Evolutionary conservation across 1,140 invertebrate genomes (phyloP), one percentile per base, ranked within the genome.

Genomic region (Protaetia brevitarsis): DNA sequence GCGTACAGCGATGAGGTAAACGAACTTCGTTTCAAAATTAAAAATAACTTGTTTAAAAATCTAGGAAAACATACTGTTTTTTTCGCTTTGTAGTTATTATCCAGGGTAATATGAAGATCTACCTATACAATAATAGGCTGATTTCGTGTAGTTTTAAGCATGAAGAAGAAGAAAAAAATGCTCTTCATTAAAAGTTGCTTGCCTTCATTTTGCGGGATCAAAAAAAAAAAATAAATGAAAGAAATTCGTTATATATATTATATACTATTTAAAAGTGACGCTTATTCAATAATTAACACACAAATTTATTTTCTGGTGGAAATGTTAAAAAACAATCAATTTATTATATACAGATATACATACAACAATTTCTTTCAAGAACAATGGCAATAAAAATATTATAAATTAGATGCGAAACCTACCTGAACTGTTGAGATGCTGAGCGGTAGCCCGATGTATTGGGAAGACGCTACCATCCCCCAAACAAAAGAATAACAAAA

Each of bases 401-500:
- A n/a, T n/a, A n/a, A n/a, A n/a, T n/a, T n/a, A n/a, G n/a, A n/a
- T n/a, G 16, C 2, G 2, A 2, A 36, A 13, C 37, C n/a, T 45
- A 45, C 37, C 37, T 45, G 13, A 45, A 19, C 13, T 21, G 23
- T 45, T 45, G 37, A 45, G 37, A 45, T 13, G 11, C 37, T 6
- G 3, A 16, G 37, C 37, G 11, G 37, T 16, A 19, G 37, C 23
- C 37, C 16, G 37, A 19, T 16, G 37, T n/a, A n/a, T n/a, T 16
- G 11, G 37, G 8, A 45, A 45, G 37, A 45, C 37, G 37, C 37
- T 45, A 19, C 37, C 37, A 45, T 45, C 11, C 37, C 37, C 37
- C 3, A 45, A 45, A 45, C 37, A 45, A 6, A 45, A 45, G 37
- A 45, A 45, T 13, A 45, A 45, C 37, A 45, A 45, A 45, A 16